Percentiles rank a stretch among this genome's conserved stretches.
Conservation (phyloP, 2,113 vertebrate genomes). For the Mohoua ochrocephala region DNA sequence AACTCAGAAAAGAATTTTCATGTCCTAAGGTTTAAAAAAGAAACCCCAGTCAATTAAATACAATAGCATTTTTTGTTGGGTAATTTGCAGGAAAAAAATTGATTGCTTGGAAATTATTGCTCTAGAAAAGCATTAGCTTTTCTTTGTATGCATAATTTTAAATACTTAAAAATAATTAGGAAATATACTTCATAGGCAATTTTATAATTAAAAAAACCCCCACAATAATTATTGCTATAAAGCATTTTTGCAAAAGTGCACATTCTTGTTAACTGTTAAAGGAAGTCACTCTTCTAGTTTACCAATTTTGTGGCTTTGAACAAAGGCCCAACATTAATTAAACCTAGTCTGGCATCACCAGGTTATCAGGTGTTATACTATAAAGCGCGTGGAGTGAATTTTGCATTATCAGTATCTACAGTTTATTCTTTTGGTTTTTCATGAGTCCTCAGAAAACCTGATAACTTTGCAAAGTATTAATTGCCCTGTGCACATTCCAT, state of each 20-base stretch:
- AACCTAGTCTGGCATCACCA: not conserved
- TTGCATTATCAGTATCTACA: not conserved
- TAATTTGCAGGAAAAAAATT: not conserved
- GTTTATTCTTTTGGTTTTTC: not conserved
- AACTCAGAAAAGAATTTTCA: not conserved
- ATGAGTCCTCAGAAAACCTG: not conserved
- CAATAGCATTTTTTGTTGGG: not conserved
- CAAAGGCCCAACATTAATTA: slow-evolving; percentile 6
- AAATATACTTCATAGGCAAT: not conserved
- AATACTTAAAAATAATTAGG: slow-evolving; percentile 25
- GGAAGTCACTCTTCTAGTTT: not conserved
- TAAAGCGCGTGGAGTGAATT: not conserved
- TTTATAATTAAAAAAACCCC: not conserved
- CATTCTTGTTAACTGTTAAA: not conserved
- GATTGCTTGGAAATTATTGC: not conserved
- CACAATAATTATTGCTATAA: not conserved
- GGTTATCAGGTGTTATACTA: not conserved
- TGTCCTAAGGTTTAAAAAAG: not conserved
- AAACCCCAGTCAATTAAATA: not conserved
- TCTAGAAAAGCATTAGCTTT: not conserved
- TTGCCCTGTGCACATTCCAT: not conserved
- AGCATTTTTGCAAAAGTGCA: not conserved
- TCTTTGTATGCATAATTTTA: not conserved
- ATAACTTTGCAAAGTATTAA: not conserved
- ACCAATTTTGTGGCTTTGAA: slow-evolving; percentile 1